Evolutionary conservation across 1,140 invertebrate genomes (phyloP).

Genomic region (Drosophila pachea): DNA sequence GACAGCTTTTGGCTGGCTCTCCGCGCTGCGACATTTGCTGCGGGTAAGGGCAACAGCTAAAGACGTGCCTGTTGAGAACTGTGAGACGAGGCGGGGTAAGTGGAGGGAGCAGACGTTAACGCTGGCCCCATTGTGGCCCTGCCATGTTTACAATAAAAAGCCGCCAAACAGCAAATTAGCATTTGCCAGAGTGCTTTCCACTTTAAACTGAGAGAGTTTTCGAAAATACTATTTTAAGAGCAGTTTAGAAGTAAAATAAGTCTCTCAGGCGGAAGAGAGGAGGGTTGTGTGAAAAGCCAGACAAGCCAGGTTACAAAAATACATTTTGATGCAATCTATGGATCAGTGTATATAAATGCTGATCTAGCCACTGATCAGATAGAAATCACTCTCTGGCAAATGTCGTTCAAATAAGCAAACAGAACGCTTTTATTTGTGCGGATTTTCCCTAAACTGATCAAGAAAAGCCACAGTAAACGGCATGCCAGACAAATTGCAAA

Average conservation of each 20-base stretch:
- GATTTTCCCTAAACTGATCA: background rate
- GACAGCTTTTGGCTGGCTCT: conserved; percentile 56
- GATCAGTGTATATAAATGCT: too few relatives aligned
- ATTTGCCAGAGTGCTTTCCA: conserved; percentile 10
- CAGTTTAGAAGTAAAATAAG: background rate
- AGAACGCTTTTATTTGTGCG: background rate
- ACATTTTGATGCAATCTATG: too few relatives aligned
- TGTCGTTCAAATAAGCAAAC: too few relatives aligned
- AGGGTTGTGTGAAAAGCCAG: too few relatives aligned
- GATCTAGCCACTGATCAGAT: too few relatives aligned
- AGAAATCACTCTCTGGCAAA: too few relatives aligned
- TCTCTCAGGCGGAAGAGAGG: too few relatives aligned
- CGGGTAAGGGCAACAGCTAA: conserved; percentile 10
- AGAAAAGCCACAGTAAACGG: background rate
- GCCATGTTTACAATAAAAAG: conserved; percentile 32
- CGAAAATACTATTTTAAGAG: background rate
- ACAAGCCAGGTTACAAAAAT: too few relatives aligned
- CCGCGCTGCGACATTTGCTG: conserved; percentile 23
- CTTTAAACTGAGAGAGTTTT: conserved; percentile 18
- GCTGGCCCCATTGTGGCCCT: conserved; percentile 11
- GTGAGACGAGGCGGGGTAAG: background rate
- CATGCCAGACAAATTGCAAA: conserved; percentile 7
- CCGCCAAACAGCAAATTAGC: conserved; percentile 13
- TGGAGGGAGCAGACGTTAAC: background rate
- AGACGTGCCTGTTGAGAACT: background rate